Base-by-base conservation (phyloP, 2,888 invertebrate genomes). In the Caenorhabditis imperialis region DNA sequence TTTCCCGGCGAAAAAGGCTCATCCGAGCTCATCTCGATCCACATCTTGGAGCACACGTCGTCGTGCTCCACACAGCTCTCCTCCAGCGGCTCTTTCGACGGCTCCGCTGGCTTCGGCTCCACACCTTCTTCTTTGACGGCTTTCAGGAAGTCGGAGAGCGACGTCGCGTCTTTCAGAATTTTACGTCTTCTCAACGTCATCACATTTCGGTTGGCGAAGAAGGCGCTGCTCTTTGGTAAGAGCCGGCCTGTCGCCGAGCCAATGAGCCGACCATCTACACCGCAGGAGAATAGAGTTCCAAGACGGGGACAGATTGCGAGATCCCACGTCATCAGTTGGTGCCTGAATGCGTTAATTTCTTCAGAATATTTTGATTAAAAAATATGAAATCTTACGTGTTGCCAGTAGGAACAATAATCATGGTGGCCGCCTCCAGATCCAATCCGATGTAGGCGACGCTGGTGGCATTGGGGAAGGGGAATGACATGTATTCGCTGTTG, bases 311-410 rank as follows among this genome's bases (percentile, higher is more conserved):
- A 57, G 16, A 79, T 48, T 5, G 65, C 61, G 2, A 60, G 60
- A 47, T 77, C 74, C 62, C 73, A 77, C 6, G 37, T 40, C 58
- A 77, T 73, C 16, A 77, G 22, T 33, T 75, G 70, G 38, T 79
- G 79, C 1, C 75, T 75, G 60, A 22, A 74, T 14, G 14, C 10
- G 20, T 44, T 25, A 14, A 14, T 23, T 33, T 55, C 4, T 4
- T 16, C n/a, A n/a, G n/a, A n/a, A n/a, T 23, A 7, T 8, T 23
- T 37, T 25, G 14, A 45, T n/a, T 16, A 33, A 30, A 35, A 2
- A 12, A 42, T 20, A 10, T 20, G 14, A 27, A 45, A 30, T 6
- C 57, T 40, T 14, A 77, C 77, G 54, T 54, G 45, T 72, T 77
- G 1, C 47, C 70, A 25, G 76, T 40, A 1, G 79, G 79, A 4